Base-by-base conservation (phyloP, 2,797 vertebrate genomes). In the Amphiprion clarkii region DNA sequence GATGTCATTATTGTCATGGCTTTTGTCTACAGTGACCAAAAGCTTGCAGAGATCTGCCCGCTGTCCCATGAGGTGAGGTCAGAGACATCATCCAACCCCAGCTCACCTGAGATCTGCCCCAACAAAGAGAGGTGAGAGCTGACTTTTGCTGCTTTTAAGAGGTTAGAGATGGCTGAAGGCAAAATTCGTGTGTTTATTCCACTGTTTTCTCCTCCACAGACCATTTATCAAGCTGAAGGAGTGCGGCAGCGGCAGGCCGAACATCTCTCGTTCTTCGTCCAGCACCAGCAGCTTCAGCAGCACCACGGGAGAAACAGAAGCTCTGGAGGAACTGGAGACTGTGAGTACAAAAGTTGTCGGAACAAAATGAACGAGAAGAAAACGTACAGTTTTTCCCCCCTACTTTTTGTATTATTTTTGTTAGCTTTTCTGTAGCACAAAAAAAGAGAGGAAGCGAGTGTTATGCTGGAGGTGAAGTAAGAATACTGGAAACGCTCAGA, bases 221-320 rank as follows among this genome's bases (percentile, higher is more conserved):
- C 95, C 96, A 0, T 97, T 96, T 48, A 85, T 95, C 5, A 99
- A 97, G 83, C 93, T 96, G 92, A 99, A 97, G 92, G 98, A 99
- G 88, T 95, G 96, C 0, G 93, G 96, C 0, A 90, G 89, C 27
- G 53, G 87, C 76, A 93, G 96, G 8, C 94, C 96, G 1, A 98
- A 98, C 93, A 97, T 99, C 92, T 99, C 98, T 7, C 96, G 97
- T 7, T 99, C 98, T 7, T 99, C 97, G 31, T 99, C 98, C 9
- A 98, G 97, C 93, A 99, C 97, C 90, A 98, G 97, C 95, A 99
- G 98, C 93, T 98, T 99, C 93, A 97, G 98, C 95, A 99, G 98
- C 94, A 96, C 96, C 0, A 96, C 98, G 0, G 98, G 97, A 31
- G 98, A 99, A 81, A 96, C 96, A 0, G 97, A 99, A 87, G 94